Conservation (phyloP, 1,140 invertebrate genomes). For the Drosophila erecta region DNA sequence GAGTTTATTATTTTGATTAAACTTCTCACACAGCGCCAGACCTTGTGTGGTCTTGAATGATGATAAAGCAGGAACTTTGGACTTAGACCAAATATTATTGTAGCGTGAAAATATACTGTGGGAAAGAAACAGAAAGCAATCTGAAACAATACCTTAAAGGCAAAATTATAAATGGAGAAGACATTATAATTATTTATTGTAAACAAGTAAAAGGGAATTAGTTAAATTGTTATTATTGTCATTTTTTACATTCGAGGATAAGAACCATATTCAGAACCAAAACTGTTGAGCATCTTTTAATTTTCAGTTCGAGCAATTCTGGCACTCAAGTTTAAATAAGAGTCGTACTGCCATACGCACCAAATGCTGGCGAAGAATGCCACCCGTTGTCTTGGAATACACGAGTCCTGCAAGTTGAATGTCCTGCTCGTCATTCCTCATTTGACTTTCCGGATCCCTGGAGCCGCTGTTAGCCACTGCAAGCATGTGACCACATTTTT, state of each 20-base stretch:
- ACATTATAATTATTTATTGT: too few relatives aligned
- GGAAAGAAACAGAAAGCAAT: background rate
- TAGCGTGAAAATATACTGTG: background rate
- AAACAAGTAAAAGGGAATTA: too few relatives aligned
- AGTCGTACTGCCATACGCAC: background rate
- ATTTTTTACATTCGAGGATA: too few relatives aligned
- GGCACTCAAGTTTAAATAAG: background rate
- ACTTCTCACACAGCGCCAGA: conserved; percentile 44
- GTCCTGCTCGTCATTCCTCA: conserved; percentile 39
- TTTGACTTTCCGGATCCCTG: background rate
- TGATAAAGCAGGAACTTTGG: conserved; percentile 33
- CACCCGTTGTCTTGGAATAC: conserved; percentile 20
- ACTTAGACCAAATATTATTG: conserved; percentile 25
- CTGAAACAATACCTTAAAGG: background rate
- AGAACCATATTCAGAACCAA: too few relatives aligned
- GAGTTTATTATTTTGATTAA: conserved; percentile 64
- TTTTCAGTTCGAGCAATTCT: too few relatives aligned
- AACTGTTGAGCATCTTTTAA: too few relatives aligned
- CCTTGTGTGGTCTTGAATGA: conserved; percentile 48
- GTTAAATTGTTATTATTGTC: too few relatives aligned
- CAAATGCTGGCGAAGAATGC: background rate
- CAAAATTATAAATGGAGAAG: too few relatives aligned
- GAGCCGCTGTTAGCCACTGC: conserved; percentile 16
- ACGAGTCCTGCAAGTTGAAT: conserved; percentile 29
- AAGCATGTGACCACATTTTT: conserved; percentile 42